Evolutionary conservation across 2,113 vertebrate species (phyloP).

Genomic region (Mastomys coucha): DNA sequence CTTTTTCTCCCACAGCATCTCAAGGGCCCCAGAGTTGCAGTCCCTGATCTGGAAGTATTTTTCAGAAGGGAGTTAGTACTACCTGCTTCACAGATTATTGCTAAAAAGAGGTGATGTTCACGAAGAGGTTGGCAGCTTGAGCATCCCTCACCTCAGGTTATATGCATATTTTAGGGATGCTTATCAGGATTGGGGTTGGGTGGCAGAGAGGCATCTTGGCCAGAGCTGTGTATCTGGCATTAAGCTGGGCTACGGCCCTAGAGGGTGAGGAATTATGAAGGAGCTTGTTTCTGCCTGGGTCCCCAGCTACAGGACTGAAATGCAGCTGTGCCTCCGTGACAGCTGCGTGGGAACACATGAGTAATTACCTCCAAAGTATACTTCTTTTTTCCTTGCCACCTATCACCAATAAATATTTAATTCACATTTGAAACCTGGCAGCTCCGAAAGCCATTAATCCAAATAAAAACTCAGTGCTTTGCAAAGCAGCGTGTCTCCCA

Average conservation of each 20-base stretch:
- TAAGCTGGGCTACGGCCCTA: neutral
- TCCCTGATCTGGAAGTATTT: constrained; percentile 25
- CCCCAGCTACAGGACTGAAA: constrained; percentile 24
- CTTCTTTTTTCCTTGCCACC: constrained; percentile 67
- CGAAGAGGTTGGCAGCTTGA: neutral
- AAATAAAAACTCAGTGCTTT: constrained; percentile 40
- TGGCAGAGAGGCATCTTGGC: neutral
- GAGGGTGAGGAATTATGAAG: constrained; percentile 33
- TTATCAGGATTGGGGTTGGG: neutral
- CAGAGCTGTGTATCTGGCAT: neutral
- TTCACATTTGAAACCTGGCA: constrained; percentile 68
- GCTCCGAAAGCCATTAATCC: constrained; percentile 62
- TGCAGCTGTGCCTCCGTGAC: constrained; percentile 31
- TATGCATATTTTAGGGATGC: neutral
- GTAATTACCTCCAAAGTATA: constrained; percentile 58
- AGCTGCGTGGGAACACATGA: constrained; percentile 41
- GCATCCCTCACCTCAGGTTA: neutral
- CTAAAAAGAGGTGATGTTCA: neutral
- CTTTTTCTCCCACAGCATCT: neutral
- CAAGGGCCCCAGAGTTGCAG: neutral
- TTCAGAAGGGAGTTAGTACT: neutral
- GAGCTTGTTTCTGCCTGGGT: constrained; percentile 31
- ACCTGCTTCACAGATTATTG: neutral
- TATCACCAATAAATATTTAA: constrained; percentile 70
- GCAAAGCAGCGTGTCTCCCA: neutral